phyloP scores from a whole-genome alignment of 92 coral and sea anemone genomes.

The Metridium senile region DNA sequence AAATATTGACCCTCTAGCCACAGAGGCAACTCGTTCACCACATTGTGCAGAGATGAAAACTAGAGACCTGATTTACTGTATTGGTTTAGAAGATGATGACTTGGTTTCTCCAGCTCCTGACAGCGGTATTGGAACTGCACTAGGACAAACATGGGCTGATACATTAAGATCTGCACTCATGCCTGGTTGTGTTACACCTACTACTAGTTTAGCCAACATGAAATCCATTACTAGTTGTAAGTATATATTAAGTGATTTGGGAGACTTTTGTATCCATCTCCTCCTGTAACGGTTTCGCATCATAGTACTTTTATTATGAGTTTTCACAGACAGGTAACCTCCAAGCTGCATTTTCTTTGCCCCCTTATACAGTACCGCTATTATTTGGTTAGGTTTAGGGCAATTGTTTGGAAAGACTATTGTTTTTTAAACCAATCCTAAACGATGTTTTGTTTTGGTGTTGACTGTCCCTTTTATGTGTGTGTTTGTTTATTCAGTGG shows the following conservation, averaged over 20 bases:
- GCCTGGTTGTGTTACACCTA: constrained; percentile 98
- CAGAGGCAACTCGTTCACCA: constrained; percentile 90
- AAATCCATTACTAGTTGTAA: constrained; percentile 62
- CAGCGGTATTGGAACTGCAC: constrained; percentile 87
- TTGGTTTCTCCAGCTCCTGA: constrained; percentile 84
- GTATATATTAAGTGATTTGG: not conserved
- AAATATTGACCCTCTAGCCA: constrained; percentile 85
- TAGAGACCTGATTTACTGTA: constrained; percentile 80
- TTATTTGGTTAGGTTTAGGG: no score
- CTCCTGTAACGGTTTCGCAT: no score
- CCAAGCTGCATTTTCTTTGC: no score
- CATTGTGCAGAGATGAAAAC: constrained; percentile 99
- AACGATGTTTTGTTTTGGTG: no score
- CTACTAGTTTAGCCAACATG: constrained; percentile 75
- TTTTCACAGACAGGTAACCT: no score
- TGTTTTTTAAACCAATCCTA: no score
- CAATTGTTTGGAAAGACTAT: no score
- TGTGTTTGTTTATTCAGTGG: not conserved
- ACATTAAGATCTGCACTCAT: constrained; percentile 94
- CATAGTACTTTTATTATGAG: no score
- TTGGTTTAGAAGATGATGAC: constrained; percentile 86
- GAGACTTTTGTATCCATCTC: no score
- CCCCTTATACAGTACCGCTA: no score
- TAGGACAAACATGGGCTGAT: constrained; percentile 96
- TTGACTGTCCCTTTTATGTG: no score